A percentile compares a stretch with the other conserved stretches of the same genome.
phyloP scores from a whole-genome alignment of 1,140 invertebrate genomes.

The Oreohelix idahoensis region DNA sequence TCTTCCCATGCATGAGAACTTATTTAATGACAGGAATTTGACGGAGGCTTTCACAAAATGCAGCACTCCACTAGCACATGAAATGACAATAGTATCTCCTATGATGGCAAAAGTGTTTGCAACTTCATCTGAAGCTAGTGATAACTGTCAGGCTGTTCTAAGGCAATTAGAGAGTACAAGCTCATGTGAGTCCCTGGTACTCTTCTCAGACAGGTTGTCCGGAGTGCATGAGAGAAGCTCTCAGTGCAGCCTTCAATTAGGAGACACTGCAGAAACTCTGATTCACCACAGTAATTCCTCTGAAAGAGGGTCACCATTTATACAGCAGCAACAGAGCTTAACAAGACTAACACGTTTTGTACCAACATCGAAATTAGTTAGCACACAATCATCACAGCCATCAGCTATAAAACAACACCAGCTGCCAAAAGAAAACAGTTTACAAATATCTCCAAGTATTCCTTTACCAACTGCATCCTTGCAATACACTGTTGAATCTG shows the following conservation, averaged over 20 bases:
- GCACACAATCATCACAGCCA: neutral
- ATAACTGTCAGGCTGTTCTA: neutral
- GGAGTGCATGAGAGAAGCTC: neutral
- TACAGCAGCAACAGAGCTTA: neutral
- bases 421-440: neutral
- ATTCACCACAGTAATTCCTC: neutral
- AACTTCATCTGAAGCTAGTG: neutral
- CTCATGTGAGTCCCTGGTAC: neutral
- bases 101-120: neutral
- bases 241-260: neutral
- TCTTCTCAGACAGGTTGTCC: neutral
- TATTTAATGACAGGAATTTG: neutral
- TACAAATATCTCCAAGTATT: neutral
- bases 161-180: neutral
- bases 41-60: neutral
- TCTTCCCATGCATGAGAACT: neutral
- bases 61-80: neutral
- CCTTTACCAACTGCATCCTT: neutral
- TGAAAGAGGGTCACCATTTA: neutral
- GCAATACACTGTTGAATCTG: neutral
- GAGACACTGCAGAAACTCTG: neutral
- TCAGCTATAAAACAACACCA: neutral
- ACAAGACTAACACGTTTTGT: neutral
- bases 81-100: neutral
- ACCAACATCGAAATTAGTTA: too few relatives aligned